Conservation (phyloP, 2,888 invertebrate species). For the Odontothrips loti region DNA sequence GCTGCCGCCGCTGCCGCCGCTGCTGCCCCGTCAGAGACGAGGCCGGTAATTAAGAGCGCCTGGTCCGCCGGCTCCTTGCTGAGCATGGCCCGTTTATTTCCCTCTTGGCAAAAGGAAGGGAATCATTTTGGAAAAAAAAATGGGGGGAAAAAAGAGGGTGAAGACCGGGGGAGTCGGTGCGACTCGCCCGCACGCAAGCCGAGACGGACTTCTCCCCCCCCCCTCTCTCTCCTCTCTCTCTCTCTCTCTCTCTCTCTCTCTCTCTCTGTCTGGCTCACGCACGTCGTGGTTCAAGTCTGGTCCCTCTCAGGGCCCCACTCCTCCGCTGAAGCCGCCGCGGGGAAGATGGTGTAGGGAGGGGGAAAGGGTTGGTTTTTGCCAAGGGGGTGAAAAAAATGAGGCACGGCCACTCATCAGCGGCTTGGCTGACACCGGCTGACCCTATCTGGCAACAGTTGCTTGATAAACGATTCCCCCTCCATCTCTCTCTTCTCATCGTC, state of each 20-base stretch:
- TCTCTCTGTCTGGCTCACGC: background rate
- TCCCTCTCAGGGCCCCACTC: background rate
- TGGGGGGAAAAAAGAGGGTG: too few relatives aligned
- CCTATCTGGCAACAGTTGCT: slow-evolving; percentile 6
- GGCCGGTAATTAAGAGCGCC: background rate
- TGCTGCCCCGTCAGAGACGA: too few relatives aligned
- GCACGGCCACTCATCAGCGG: background rate
- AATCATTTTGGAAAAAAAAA: background rate
- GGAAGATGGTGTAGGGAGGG: too few relatives aligned
- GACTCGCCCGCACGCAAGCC: too few relatives aligned
- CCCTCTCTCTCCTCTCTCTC: too few relatives aligned
- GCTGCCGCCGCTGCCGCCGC: too few relatives aligned
- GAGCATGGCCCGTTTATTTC: slow-evolving; percentile 13
- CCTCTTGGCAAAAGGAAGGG: background rate
- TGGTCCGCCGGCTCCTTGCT: background rate
- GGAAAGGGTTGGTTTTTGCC: slow-evolving; percentile 2
- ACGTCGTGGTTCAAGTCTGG: background rate
- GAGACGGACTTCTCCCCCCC: too few relatives aligned
- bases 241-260: background rate
- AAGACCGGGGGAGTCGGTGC: too few relatives aligned
- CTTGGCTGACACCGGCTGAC: background rate
- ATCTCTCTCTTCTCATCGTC: background rate
- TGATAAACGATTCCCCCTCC: background rate
- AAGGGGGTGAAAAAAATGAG: background rate
- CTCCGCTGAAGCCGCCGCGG: too few relatives aligned